phyloP scores from a whole-genome alignment of 2,888 invertebrate genomes.

The Lochmaea crataegi region DNA sequence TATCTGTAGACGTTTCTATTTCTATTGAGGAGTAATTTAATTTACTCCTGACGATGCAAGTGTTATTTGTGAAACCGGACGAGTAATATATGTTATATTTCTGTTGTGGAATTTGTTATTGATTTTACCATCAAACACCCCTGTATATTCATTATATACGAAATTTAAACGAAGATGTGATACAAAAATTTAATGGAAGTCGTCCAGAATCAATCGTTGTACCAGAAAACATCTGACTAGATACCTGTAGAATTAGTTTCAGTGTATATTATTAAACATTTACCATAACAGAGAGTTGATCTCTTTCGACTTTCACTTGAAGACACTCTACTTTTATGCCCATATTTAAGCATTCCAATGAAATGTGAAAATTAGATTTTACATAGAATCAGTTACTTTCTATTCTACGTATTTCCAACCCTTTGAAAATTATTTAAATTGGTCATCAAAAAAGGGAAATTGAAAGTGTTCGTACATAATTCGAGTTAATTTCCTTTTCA shows the following conservation, averaged over 20 bases:
- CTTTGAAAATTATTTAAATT: not conserved
- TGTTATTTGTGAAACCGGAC: too few relatives aligned
- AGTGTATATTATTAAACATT: not conserved
- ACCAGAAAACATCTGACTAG: too few relatives aligned
- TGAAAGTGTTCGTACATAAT: not conserved
- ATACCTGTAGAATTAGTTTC: not conserved
- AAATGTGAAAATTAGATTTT: slow-evolving; percentile 12
- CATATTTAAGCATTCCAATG: not conserved
- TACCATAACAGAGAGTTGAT: not conserved
- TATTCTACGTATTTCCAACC: not conserved
- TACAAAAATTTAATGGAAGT: too few relatives aligned
- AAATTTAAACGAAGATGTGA: too few relatives aligned
- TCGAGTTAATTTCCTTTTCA: slow-evolving; percentile 11
- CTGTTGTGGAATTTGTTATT: too few relatives aligned
- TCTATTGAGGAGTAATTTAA: too few relatives aligned
- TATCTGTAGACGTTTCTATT: too few relatives aligned
- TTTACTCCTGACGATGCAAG: too few relatives aligned
- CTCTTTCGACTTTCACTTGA: not conserved
- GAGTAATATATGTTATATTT: too few relatives aligned
- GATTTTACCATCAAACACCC: too few relatives aligned
- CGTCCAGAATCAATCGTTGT: too few relatives aligned
- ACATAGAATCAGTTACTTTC: slow-evolving; percentile 5
- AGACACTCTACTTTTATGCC: not conserved
- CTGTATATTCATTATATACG: too few relatives aligned
- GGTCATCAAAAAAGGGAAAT: slow-evolving; percentile 10